phyloP scores from a whole-genome alignment of 2,797 vertebrate species.

The Bradypus variegatus region DNA sequence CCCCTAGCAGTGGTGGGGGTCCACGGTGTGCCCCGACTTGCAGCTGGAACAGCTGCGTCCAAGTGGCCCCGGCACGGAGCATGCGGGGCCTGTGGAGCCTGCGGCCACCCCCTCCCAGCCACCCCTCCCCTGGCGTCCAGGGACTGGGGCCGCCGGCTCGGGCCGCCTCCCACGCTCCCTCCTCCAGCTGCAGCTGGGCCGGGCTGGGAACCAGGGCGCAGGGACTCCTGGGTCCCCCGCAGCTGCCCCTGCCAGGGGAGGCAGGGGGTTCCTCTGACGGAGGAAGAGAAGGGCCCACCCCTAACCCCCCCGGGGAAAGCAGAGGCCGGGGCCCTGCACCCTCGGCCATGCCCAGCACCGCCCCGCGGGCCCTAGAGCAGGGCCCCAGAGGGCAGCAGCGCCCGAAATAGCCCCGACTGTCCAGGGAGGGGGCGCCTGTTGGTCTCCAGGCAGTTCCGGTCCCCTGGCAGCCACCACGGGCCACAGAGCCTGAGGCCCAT shows the following conservation, averaged over 20 bases:
- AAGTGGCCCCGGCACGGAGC: background rate
- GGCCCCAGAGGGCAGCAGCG: background rate
- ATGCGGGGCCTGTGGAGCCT: background rate
- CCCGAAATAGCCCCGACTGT: conserved; percentile 47
- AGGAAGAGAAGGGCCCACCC: background rate
- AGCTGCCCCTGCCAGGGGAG: background rate
- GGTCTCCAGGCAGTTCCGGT: background rate
- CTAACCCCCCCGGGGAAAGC: background rate
- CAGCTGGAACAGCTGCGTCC: background rate
- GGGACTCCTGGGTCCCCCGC: background rate
- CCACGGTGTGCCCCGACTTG: background rate
- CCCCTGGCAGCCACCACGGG: background rate
- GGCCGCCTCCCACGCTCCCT: conserved; percentile 43
- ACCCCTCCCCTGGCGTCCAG: background rate
- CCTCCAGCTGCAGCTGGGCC: conserved; percentile 31
- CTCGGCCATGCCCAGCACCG: background rate
- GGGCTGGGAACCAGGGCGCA: conserved; percentile 9
- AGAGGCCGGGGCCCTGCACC: background rate
- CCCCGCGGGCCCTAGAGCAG: background rate
- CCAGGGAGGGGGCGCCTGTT: conserved; percentile 12
- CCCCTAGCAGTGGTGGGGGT: background rate
- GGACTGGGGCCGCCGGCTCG: background rate
- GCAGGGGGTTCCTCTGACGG: background rate
- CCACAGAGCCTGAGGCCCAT: background rate
- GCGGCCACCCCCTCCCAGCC: background rate